phyloP scores from a whole-genome alignment of 2,113 vertebrate genomes.

The Pipa parva region DNA sequence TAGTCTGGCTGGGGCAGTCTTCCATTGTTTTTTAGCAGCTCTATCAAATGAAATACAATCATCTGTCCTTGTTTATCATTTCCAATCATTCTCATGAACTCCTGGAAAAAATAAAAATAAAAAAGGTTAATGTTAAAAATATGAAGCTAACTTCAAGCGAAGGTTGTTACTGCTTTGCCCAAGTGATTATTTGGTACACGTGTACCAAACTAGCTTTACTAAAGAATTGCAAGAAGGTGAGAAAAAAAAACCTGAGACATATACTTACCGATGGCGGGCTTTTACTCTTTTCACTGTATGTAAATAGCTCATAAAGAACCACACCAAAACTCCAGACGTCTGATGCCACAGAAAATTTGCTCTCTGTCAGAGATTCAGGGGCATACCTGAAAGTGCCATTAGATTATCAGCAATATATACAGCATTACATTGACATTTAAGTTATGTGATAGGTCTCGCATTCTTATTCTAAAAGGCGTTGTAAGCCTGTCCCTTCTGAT shows the following conservation, averaged over 20 bases:
- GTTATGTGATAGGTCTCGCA: no score
- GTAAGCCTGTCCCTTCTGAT: no score
- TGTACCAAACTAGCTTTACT: no score
- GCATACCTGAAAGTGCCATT: constrained; percentile 75
- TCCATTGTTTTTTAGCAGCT: constrained; percentile 84
- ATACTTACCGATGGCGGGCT: constrained; percentile 86
- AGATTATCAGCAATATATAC: not conserved
- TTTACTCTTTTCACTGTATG: constrained; percentile 88
- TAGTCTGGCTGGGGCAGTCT: constrained; percentile 79
- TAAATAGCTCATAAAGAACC: constrained; percentile 94
- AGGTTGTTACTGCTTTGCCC: no score
- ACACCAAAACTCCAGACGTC: constrained; percentile 98
- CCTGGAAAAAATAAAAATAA: constrained; percentile 72
- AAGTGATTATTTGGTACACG: no score
- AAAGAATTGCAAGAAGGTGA: no score
- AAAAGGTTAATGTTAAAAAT: no score
- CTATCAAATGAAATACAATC: constrained; percentile 95
- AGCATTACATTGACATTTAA: no score
- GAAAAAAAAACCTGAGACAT: no score
- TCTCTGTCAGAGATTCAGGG: constrained; percentile 93
- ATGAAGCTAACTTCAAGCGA: no score
- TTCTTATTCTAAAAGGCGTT: no score
- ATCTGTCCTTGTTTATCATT: constrained; percentile 97
- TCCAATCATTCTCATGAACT: constrained; percentile 96
- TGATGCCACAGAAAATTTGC: constrained; percentile 94